Base-by-base conservation (phyloP, 2,888 invertebrate species). In the Micoletzkya japonica region DNA sequence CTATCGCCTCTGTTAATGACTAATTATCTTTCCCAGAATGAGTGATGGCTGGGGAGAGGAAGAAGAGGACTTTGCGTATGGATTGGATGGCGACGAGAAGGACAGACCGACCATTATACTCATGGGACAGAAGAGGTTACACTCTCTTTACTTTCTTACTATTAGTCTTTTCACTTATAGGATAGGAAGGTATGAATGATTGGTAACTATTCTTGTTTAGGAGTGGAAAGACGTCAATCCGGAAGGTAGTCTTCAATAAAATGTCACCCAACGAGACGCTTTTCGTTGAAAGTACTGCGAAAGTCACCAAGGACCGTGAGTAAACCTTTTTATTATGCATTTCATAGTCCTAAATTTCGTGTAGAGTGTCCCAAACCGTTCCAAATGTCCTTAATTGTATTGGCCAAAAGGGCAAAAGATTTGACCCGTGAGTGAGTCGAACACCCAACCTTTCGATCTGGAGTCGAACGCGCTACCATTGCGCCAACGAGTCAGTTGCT, bases 181-280 rank as follows among this genome's bases (percentile, higher is more conserved):
- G 20, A 34, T 20, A 36, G 20, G 59, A 59, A 34, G 32, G 39
- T 37, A 20, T 14, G 1, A 10, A 26, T 14, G 24, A n/a, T n/a
- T 30, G 2, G 3, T 28, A 61, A n/a, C 7, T 56, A 36, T 36
- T 7, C 7, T 28, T 17, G 17, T 39, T 28, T 24, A 81, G 97
- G 86, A 96, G 96, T 84, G 98, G 98, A 60, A 98, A 98, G 87
- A 96, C 97, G 66, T 98, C 97, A 0, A 98, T 98, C 85, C 95
- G 96, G 86, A 97, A 98, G 89, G 98, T 99, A 4, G 98, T 99
- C n/a, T 99, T 99, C 87, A 97, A 98, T 87, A 99, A 99, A 89
- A 98, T 99, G 94, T 95, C 97, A 2, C 98, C 98, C 1, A 98
- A 97, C 88, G 98, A 99, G 88, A 99, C 98, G 0, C 89, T 98